Evolutionary conservation across 2,888 invertebrate genomes (phyloP), one percentile per base, ranked within the genome.

Genomic region (Drosophila anceps): DNA sequence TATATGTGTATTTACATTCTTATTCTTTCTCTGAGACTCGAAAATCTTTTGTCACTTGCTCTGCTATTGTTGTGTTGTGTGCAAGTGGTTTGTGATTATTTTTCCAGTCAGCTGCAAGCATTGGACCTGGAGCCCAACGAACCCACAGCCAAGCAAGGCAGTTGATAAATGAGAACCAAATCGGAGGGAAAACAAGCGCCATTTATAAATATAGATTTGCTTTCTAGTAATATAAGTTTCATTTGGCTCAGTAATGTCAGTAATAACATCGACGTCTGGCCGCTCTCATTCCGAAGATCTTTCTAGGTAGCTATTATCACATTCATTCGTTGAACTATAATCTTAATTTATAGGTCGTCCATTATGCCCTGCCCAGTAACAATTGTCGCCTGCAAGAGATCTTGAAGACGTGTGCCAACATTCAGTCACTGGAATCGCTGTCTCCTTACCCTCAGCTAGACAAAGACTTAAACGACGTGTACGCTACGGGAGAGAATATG

Each of bases 381-480:
- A 80, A 86, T 33, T 76, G 70, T 63, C 73, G 81, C 55, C 75
- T 91, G 55, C 82, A 90, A 70, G 87, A 88, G 66, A 86, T 91
- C 58, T 76, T 92, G 31, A 88, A 88, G 62, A 90, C 82, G 57
- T 92, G 92, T 66, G 91, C 89, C 7, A 88, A 88, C 50, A 88
- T 90, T 55, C 89, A 90, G 69, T 92, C 92, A 1, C 73, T 87
- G 65, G 92, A 92, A 35, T 80, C 81, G 6, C 43, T 76, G 29
- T 86, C 82, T 61, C 72, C 90, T 29, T 88, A 81, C 58, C 67
- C 83, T 3, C 76, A 76, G 33, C 55, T 80, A 24, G 88, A 87
- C 46, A 82, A 68, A 74, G 91, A 90, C 51, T 89, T 76, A n/a
- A 90, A 90, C 82, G 90, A 91, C 78, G 84, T 79, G 5, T 82